Conservation (phyloP, 2,888 invertebrate genomes). For the Ferrisia virgata region DNA sequence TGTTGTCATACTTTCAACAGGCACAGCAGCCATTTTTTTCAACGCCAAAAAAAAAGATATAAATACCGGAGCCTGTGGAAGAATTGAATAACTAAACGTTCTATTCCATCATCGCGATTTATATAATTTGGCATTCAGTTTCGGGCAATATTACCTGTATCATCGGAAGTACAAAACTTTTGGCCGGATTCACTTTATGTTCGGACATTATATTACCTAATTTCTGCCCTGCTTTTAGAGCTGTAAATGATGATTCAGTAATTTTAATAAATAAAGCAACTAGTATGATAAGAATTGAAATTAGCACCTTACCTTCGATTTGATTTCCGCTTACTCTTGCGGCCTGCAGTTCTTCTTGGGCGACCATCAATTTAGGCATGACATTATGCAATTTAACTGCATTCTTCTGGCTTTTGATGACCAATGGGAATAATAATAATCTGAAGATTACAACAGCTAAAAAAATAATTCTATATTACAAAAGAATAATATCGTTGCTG, state of each 20-base stretch:
- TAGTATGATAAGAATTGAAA: background rate
- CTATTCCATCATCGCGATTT: conserved; percentile 19
- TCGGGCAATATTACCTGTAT: conserved; percentile 62
- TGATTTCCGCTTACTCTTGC: conserved; percentile 81
- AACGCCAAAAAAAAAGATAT: conserved; percentile 87
- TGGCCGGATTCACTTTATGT: conserved; percentile 75
- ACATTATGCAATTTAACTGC: conserved; percentile 77
- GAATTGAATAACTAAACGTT: background rate
- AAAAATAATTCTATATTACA: background rate
- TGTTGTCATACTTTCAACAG: conserved; percentile 81
- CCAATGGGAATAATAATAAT: conserved; percentile 75
- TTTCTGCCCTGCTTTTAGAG: conserved; percentile 72
- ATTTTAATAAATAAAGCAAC: background rate
- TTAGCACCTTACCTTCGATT: conserved; percentile 59
- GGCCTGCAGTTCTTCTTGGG: conserved; percentile 82
- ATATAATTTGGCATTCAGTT: conserved; percentile 19
- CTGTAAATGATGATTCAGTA: no score
- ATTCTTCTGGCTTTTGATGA: conserved; percentile 77
- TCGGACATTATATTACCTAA: conserved; percentile 78
- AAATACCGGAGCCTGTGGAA: conserved; percentile 73
- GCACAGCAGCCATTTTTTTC: conserved; percentile 81
- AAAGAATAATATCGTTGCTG: conserved; percentile 48
- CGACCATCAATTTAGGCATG: conserved; percentile 76
- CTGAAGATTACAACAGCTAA: conserved; percentile 75
- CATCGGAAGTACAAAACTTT: conserved; percentile 72